Base-by-base conservation (phyloP, 2,888 invertebrate genomes). In the Heteromyza rotundicornis region DNA sequence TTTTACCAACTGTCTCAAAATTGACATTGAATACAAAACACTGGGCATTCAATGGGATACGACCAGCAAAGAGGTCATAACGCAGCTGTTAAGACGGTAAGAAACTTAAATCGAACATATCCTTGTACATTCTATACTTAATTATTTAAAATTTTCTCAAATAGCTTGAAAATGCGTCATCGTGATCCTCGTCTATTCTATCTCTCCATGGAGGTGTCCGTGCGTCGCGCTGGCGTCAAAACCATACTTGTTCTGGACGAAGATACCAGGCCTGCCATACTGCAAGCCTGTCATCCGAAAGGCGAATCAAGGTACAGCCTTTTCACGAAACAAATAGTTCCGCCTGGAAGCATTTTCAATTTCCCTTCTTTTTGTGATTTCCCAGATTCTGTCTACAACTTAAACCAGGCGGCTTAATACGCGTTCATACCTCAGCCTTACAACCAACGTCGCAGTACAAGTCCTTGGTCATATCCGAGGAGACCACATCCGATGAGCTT, bases 1-100 rank as follows among this genome's bases (percentile, higher is more conserved):
- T 52, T 95, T 91, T 84, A 95, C 96, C 20, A 90, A 90, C 74
- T 92, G 95, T 76, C 86, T 96, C 62, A 89, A 95, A 61, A 91
- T 95, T 23, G 96, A 96, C 84, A 95, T 96, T 81, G 96, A 96
- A 83, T 96, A 97, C 88, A 96, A 96, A 84, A 97, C 96, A 0
- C 85, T 97, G 63, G 90, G 93, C 69, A 93, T 96, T 71, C 92
- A 92, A 56, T 93, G 92, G 86, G 90, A 92, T 75, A 95, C 95
- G 14, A 91, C 94, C 1, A 94, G 94, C 75, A 89, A 91, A 74
- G 93, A 95, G 82, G 92, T 97, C 67, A 92, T 96, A 12, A 86
- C 88, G 64, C 91, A 92, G 56, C 86, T 97, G 20, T 86, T 97
- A 66, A 89, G 92, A 83, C 95, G 96, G 87, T 93, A 90, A 75